Conservation (phyloP, 2,888 invertebrate genomes). For the Lampropteryx suffumata region DNA sequence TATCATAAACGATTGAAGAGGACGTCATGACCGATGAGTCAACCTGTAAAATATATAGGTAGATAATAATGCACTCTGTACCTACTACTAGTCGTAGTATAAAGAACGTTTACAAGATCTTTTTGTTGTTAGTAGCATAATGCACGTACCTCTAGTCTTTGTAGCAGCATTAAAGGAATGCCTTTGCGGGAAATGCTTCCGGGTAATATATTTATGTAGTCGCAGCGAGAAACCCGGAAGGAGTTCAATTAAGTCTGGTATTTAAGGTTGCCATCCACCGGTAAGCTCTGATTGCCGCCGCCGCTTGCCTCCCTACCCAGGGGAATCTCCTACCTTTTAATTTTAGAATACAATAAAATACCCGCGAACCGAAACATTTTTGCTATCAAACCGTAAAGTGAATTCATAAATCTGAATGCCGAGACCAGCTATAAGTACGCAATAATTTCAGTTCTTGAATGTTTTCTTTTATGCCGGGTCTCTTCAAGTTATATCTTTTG, state of each 20-base stretch:
- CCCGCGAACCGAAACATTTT: constrained; percentile 57
- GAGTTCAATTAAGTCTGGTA: constrained; percentile 81
- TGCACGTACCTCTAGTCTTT: constrained; percentile 15
- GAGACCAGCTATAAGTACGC: constrained; percentile 28
- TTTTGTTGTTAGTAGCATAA: constrained; percentile 29
- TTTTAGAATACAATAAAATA: constrained; percentile 78
- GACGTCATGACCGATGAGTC: not conserved
- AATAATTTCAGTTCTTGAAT: constrained; percentile 30
- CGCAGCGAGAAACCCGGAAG: constrained; percentile 66
- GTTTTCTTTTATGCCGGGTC: constrained; percentile 23
- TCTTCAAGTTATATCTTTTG: constrained; percentile 16
- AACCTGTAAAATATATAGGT: no score
- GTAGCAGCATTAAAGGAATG: constrained; percentile 66
- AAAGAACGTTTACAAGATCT: constrained; percentile 43
- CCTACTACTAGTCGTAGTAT: constrained; percentile 32
- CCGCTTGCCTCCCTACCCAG: constrained; percentile 47
- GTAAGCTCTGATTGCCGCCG: constrained; percentile 71
- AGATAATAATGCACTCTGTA: constrained; percentile 40
- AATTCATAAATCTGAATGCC: constrained; percentile 41
- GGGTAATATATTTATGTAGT: constrained; percentile 74
- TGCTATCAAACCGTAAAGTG: constrained; percentile 50
- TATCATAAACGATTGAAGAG: not conserved
- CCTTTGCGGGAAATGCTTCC: constrained; percentile 66
- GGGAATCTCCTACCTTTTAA: constrained; percentile 74
- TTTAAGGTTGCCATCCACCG: constrained; percentile 78